Base-by-base conservation (phyloP, 2,888 invertebrate genomes). In the Agonopterix subpropinquella region DNA sequence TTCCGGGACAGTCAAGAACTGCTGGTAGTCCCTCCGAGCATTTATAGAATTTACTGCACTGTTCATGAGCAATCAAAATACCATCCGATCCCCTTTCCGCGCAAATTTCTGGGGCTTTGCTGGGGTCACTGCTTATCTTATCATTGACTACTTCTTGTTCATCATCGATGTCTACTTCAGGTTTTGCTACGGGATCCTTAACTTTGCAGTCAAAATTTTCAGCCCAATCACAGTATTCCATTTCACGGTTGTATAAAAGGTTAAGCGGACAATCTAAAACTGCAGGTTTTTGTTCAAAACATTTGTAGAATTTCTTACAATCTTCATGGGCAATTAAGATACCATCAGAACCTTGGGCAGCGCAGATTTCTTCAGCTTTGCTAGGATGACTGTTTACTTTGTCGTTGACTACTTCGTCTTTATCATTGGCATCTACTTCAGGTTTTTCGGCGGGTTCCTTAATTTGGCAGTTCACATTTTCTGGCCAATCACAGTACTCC, bases 291-390 rank as follows among this genome's bases (percentile, higher is more conserved):
- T 69, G 70, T 37, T 55, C 44, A 18, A 51, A 41, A 45, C 73
- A 73, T 43, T 57, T 61, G 45, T 72, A 73, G 44, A 66, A 73
- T 44, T 69, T 57, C 35, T 67, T 65, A 48, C 75, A 76, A 47
- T 71, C 64, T 49, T 71, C 65, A 48, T 75, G 72, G 7, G 62
- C 66, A 13, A 73, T 52, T 2, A 71, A 47, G 3, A 59, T 49
- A 18, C 56, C 58, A 2, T 67, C 59, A 9, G 70, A 65, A 7
- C 41, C 61, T 46, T 57, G 53, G 47, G 53, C 52, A 15, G 59
- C 57, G 49, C 75, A 75, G 41, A 71, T 63, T 39, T 48, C 44
- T 9, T 55, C 52, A 15, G 67, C 71, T 47, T 70, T 57, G 35
- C 54, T 58, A 4, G 73, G 66, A 37, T 67, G 55, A 41, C 50